Conservation (phyloP, 2,113 vertebrate genomes). For the Tautogolabrus adspersus region DNA sequence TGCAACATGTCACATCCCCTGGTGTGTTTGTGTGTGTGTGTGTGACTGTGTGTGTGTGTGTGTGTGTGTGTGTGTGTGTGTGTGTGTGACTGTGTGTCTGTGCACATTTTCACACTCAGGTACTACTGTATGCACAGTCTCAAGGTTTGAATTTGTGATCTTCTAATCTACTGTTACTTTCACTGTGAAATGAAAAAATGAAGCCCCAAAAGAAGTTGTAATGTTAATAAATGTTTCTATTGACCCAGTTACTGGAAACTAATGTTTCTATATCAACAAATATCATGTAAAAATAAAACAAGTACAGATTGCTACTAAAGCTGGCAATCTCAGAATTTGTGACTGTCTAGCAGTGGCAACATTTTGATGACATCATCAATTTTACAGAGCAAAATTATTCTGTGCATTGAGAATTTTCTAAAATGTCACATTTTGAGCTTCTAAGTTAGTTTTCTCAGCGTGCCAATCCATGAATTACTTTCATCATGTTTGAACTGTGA, state of each 20-base stretch:
- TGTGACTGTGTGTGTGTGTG: neutral
- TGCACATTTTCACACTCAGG: neutral
- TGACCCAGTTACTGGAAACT: neutral
- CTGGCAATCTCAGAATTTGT: too few relatives aligned
- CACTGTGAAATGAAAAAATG: neutral
- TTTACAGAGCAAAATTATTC: neutral
- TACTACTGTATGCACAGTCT: neutral
- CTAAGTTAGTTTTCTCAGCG: too few relatives aligned
- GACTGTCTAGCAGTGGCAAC: neutral
- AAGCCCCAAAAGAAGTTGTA: neutral
- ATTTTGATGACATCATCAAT: neutral
- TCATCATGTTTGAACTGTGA: too few relatives aligned
- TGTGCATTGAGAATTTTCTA: neutral
- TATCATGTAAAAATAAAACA: neutral
- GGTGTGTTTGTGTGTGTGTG: constrained; percentile 4
- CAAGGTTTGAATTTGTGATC: neutral
- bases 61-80: too few relatives aligned
- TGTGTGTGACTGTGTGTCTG: constrained; percentile 1
- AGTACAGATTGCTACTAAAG: neutral
- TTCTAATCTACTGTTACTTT: neutral
- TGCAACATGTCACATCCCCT: constrained; percentile 37
- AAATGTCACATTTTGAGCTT: too few relatives aligned
- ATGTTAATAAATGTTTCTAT: neutral
- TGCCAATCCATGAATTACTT: too few relatives aligned
- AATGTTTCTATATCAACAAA: neutral